phyloP scores from a whole-genome alignment of 2,797 vertebrate species.

The Urocyon cinereoargenteus region DNA sequence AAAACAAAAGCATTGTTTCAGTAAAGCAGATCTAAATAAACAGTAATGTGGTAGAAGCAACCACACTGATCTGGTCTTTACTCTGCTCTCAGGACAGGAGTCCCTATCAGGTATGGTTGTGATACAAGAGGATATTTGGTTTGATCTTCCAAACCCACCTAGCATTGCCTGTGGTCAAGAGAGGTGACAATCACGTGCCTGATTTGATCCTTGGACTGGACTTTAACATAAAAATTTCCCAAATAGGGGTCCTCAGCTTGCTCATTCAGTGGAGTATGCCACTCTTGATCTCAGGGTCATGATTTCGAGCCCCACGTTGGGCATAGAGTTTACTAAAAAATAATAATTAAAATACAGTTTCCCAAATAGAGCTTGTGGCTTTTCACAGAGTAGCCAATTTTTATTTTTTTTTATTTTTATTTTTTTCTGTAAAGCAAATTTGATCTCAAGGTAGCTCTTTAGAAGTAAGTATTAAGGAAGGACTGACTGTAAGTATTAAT shows the following conservation, averaged over 20 bases:
- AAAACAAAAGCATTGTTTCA: constrained; percentile 12
- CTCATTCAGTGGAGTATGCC: background rate
- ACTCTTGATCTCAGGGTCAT: background rate
- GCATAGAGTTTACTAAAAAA: background rate
- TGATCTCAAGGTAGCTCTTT: constrained; percentile 27
- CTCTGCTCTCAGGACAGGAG: background rate
- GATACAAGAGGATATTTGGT: background rate
- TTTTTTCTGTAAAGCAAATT: constrained; percentile 64
- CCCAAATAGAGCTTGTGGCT: constrained; percentile 36
- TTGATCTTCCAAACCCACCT: background rate
- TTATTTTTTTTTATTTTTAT: constrained; percentile 28
- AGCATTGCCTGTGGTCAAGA: constrained; percentile 38
- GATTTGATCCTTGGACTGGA: constrained; percentile 40
- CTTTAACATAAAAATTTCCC: constrained; percentile 40
- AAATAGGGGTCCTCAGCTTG: background rate
- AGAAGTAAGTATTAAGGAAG: background rate
- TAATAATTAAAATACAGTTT: background rate
- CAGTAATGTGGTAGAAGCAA: background rate
- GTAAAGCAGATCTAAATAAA: background rate
- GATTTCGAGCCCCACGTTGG: background rate
- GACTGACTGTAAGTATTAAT: background rate
- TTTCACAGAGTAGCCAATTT: constrained; percentile 18
- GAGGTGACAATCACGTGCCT: background rate
- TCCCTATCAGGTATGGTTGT: background rate
- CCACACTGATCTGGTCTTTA: background rate